A percentile compares a stretch with the other conserved stretches of the same genome.
Conservation (phyloP, 2,888 invertebrate species). For the Autographa gamma region DNA sequence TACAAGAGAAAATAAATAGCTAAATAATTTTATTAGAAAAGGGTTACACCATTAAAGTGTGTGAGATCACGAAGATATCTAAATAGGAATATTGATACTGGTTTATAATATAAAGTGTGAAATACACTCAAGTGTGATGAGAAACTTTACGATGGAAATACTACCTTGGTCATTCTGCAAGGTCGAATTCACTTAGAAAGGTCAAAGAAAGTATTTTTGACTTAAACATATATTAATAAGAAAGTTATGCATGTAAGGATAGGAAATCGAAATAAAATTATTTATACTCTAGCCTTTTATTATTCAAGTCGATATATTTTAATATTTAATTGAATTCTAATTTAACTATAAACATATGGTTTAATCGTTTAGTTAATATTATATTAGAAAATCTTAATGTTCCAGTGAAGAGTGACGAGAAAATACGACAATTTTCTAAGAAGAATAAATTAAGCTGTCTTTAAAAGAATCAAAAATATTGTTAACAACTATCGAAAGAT, state of each 20-base stretch:
- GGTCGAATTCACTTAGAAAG: constrained; percentile 34
- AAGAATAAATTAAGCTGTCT: too few relatives aligned
- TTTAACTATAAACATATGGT: not conserved
- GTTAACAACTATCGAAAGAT: too few relatives aligned
- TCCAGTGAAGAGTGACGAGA: not conserved
- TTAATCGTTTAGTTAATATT: not conserved
- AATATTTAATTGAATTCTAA: not conserved
- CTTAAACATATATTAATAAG: constrained; percentile 25
- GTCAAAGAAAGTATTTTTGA: constrained; percentile 49
- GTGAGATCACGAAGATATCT: too few relatives aligned
- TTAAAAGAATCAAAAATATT: too few relatives aligned
- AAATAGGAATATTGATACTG: not conserved
- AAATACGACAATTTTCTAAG: too few relatives aligned
- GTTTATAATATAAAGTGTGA: constrained; percentile 15
- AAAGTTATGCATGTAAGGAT: constrained; percentile 22
- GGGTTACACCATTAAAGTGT: too few relatives aligned
- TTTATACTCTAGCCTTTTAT: constrained; percentile 28
- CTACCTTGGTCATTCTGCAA: not conserved
- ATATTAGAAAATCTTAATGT: not conserved
- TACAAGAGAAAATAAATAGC: too few relatives aligned
- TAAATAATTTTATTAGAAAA: too few relatives aligned
- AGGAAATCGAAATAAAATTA: constrained; percentile 16
- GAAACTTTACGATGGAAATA: constrained; percentile 36
- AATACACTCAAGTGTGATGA: constrained; percentile 16
- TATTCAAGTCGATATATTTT: constrained; percentile 9